A percentile compares a stretch with the other conserved stretches of the same genome.
Evolutionary conservation across 2,888 invertebrate genomes (phyloP).

Genomic region (Dasypolia templi): DNA sequence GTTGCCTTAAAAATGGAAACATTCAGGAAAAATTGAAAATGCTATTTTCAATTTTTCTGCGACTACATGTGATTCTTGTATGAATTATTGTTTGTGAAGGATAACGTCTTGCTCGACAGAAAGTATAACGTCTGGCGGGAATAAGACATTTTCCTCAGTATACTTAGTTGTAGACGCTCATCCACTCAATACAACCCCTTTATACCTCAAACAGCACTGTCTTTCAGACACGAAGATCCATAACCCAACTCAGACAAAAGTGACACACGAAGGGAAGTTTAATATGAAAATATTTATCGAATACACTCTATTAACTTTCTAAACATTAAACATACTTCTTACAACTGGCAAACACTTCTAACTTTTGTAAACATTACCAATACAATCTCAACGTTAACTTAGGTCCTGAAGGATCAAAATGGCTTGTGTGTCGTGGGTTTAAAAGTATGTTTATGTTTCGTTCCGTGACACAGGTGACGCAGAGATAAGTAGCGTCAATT

Average conservation of each 20-base stretch:
- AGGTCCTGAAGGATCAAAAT: not conserved
- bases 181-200: not conserved
- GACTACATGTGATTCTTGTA: too few species aligned
- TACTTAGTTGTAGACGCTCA: not conserved
- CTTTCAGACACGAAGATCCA: not conserved
- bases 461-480: constrained; percentile 74
- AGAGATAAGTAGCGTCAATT: constrained; percentile 79
- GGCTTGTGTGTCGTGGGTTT: constrained; percentile 31
- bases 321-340: constrained; percentile 48
- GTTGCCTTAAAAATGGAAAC: not conserved
- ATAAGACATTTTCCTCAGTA: not conserved
- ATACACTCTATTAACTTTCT: constrained; percentile 48
- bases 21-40: not conserved
- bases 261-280: constrained; percentile 29
- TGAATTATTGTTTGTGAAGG: too few species aligned
- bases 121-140: too few species aligned
- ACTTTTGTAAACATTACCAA: constrained; percentile 30
- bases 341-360: constrained; percentile 45
- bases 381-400: not conserved
- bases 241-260: constrained; percentile 20
- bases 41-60: too few species aligned
- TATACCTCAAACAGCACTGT: not conserved
- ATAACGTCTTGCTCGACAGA: not conserved
- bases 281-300: constrained; percentile 57
- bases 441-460: constrained; percentile 57